Conservation (phyloP, 2,797 vertebrate species). For the Poecilia picta region DNA sequence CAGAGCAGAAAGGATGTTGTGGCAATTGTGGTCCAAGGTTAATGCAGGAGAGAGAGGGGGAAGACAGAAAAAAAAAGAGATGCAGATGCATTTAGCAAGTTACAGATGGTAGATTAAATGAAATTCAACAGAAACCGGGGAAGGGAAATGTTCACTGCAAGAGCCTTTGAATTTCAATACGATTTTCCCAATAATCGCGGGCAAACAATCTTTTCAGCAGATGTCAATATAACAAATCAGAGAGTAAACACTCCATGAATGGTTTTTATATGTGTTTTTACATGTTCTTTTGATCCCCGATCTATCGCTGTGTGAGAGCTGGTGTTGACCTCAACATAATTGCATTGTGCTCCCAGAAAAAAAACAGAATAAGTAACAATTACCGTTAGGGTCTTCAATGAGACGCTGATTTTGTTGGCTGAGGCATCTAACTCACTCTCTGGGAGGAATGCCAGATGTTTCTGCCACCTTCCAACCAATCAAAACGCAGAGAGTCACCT, state of each 20-base stretch:
- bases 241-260: neutral
- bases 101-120: neutral
- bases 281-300: neutral
- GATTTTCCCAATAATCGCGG: neutral
- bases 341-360: neutral
- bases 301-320: neutral
- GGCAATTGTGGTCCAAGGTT: constrained; percentile 35
- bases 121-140: neutral
- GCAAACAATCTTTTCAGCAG: neutral
- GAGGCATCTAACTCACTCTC: neutral
- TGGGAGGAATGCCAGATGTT: neutral
- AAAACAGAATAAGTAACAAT: neutral
- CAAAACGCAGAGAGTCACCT: neutral
- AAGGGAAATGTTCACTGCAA: neutral
- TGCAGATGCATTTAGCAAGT: neutral
- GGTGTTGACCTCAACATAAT: neutral
- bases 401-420: neutral
- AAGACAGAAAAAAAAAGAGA: neutral
- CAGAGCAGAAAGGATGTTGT: constrained; percentile 41
- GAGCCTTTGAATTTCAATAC: neutral
- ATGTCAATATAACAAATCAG: neutral
- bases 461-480: neutral
- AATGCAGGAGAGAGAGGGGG: neutral
- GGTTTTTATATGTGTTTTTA: neutral
- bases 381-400: neutral